Base-by-base conservation (phyloP, 2,797 vertebrate genomes). In the Atherinosoma microstoma region DNA sequence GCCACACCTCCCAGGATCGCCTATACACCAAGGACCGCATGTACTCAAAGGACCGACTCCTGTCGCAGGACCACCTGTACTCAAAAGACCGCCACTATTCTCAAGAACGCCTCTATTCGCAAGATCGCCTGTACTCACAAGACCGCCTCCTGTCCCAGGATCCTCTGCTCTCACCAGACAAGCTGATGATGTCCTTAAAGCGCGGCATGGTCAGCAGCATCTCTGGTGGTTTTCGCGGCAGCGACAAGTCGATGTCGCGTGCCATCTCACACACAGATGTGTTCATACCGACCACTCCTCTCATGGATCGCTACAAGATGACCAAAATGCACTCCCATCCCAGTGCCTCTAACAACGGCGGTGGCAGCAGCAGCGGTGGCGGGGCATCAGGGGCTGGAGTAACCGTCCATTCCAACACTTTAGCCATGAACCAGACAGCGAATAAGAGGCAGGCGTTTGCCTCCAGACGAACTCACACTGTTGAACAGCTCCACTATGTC, bases 251-350 rank as follows among this genome's bases (percentile, higher is more conserved):
- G 10, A 97, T 99, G 92, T 98, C 97, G 0, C 95, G 97, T 30
- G 97, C 98, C 45, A 91, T 99, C 93, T 99, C 98, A 0, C 97
- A 99, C 94, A 98, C 98, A 18, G 98, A 99, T 2, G 97, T 99
- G 93, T 98, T 99, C 87, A 94, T 98, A 87, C 95, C 95, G 38
- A 97, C 97, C n/a, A 99, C 97, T 0, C 98, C 98, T 0, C 92
- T 98, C 78, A 94, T 98, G 96, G 98, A 99, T 95, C 97, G 97
- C 76, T 99, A 99, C 93, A 96, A 97, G 95, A 98, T 99, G 97
- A 98, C 97, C 91, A 99, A 99, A 96, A 97, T 99, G 97, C 97
- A 99, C 95, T 97, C 98, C 87, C 98, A 99, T 96, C 97, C 98
- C 90, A 99, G 97, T 97, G 95, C 97, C 95, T 97, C 97, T 67